Evolutionary conservation across 23 tunicate genomes (phyloP).

Genomic region (Oikopleura vanhoeffeni): DNA sequence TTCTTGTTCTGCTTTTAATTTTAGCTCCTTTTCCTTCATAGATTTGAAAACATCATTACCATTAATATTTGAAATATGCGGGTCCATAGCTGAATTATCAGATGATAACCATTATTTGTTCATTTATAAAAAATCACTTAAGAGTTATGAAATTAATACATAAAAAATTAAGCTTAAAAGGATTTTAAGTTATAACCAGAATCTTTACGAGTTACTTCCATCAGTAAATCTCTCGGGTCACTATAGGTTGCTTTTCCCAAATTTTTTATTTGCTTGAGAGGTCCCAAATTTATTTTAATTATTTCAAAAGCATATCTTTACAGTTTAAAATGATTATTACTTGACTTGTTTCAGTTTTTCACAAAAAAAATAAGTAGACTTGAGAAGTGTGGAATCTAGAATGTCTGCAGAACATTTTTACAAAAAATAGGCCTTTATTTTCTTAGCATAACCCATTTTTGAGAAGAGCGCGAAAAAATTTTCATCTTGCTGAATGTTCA

Average conservation of each 20-base stretch:
- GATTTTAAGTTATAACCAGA: background rate
- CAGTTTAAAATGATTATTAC: background rate
- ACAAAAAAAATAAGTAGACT: too few species aligned
- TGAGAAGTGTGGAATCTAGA: too few species aligned
- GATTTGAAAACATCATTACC: background rate
- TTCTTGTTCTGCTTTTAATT: background rate
- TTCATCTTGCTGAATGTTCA: too few species aligned
- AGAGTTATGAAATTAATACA: too few species aligned
- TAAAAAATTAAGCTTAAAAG: background rate
- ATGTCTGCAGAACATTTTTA: too few species aligned
- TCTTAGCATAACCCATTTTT: too few species aligned
- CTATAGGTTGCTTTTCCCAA: background rate
- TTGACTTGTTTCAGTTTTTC: background rate
- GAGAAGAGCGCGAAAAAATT: too few species aligned
- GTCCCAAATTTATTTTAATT: background rate
- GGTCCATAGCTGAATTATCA: background rate
- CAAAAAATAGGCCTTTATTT: too few species aligned
- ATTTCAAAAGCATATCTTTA: background rate
- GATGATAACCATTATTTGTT: too few species aligned
- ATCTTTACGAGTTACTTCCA: background rate
- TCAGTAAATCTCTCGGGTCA: background rate
- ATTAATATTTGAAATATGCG: background rate
- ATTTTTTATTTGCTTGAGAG: background rate
- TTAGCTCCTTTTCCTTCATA: background rate
- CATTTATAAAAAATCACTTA: too few species aligned